Conservation (phyloP, 37 sponge, comb jelly and placozoan genomes). For the Geodia barretti region DNA sequence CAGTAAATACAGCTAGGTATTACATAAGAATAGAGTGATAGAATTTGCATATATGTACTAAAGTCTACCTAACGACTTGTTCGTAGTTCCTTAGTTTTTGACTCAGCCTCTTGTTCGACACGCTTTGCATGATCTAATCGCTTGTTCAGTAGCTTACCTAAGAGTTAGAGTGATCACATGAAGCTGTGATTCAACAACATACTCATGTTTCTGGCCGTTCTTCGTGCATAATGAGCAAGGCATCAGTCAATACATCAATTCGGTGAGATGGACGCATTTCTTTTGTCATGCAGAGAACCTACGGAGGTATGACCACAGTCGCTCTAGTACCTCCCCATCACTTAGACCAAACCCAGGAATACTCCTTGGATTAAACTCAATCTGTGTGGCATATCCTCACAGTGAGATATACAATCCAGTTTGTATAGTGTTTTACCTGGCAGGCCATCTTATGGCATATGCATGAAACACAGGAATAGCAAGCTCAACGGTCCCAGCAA, state of each 20-base stretch:
- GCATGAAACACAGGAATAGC: slow-evolving; percentile 6
- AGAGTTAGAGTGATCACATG: too few relatives aligned
- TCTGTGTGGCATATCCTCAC: not conserved
- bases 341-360: slow-evolving; percentile 1
- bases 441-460: slow-evolving; percentile 3
- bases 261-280: slow-evolving; percentile 24
- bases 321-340: slow-evolving; percentile 1
- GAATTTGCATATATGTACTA: too few relatives aligned
- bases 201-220: too few relatives aligned
- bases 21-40: too few relatives aligned
- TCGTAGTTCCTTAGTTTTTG: too few relatives aligned
- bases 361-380: not conserved
- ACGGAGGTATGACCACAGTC: not conserved
- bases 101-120: too few relatives aligned
- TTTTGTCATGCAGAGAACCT: slow-evolving; percentile 13
- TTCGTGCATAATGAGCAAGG: too few relatives aligned
- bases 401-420: not conserved
- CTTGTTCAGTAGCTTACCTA: too few relatives aligned
- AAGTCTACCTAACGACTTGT: too few relatives aligned
- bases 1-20: too few relatives aligned
- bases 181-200: too few relatives aligned
- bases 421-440: slow-evolving; percentile 5
- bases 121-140: too few relatives aligned
- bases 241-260: slow-evolving; percentile 17
- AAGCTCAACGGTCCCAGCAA: not conserved